Evolutionary conservation across 1,140 invertebrate genomes (phyloP), one percentile per base, ranked within the genome.

Genomic region (Diploscapter pachys): DNA sequence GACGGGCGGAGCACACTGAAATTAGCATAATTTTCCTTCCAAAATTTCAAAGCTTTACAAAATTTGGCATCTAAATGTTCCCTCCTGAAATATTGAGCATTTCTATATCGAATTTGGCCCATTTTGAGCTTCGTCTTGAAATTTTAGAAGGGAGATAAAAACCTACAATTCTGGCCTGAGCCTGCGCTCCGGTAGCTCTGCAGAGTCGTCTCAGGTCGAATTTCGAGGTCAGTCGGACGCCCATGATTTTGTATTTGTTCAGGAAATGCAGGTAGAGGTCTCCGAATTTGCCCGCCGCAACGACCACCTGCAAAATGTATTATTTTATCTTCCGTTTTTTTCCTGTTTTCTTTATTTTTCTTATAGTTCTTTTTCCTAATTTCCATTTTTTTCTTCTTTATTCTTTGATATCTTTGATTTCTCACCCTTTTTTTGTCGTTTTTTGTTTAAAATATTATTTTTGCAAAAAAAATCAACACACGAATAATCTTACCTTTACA

Each of bases 181-280:
- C 92, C 64, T 91, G 93, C 52, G 93, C 95, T 82, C 91, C 91
- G 13, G 97, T 91, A 71, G 94, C 91, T 87, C 93, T 94, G 79
- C 93, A 94, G 54, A 99, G 87, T 73, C 97, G 90, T 73, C 96
- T 90, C 2, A 99, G 86, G 87, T 99, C 97, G 87, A 96, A 99
- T 87, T 99, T 99, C 55, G 95, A 98, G 77, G 92, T 92, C 3
- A 99, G 70, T 57, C 71, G 90, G 11, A 99, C 93, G 71, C 92
- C 94, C 94, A 99, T 96, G n/a, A 99, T 86, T 64, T 91, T 90
- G 86, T 95, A 98, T 87, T 99, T 98, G 87, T 99, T 98, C 63
- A 97, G 89, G 86, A 92, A 99, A 88, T 99, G 97, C 50, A 97
- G 87, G 64, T 95, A 94, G 91, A 99, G 92, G 83, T 98, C 96